Base-by-base conservation (phyloP, 2,113 vertebrate genomes). In the Hyaena hyaena region DNA sequence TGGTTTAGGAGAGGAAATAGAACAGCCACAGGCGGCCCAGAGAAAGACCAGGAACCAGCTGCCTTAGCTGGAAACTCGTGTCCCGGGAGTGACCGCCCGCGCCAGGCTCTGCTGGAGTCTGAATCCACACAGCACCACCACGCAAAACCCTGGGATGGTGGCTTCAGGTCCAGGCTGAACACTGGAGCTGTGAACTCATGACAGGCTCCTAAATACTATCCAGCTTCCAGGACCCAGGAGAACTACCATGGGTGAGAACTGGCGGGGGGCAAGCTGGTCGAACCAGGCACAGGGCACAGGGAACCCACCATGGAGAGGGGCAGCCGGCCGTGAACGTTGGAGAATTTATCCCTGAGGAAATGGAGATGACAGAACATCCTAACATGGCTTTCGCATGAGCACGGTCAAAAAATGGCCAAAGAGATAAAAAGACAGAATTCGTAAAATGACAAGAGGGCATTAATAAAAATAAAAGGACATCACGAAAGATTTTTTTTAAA, bases 301-400 rank as follows among this genome's bases (percentile, higher is more conserved):
- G 28, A 26, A 19, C 7, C 21, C 14, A 1, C 28, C 19, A 2
- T 0, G 12, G 19, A 2, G 73, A 39, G 35, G 17, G 15, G 17
- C 0, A 0, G 53, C 6, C 4, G 3, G 26, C 7, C 0, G 35
- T 28, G 14, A 43, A 9, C 5, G 0, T 0, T 0, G 74, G 82
- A 33, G 69, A 33, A 33, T 1, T 24, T 16, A 10, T 14, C 33
- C 50, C 82, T 0, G 11, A 77, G 69, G 91, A 84, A 7, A 43
- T 14, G 2, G 55, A 66, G 14, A 26, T 11, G 10, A 3, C 0
- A 26, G 53, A 17, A 17, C 0, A 0, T 43, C 50, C 69, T 10
- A 4, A 0, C 5, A 16, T 8, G 65, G 35, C 73, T 35, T 58
- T 35, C 16, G 2, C 3, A 4, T 2, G 35, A 28, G 53, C 23